Conservation (phyloP, 1,140 invertebrate genomes). For the Saccostrea echinata region DNA sequence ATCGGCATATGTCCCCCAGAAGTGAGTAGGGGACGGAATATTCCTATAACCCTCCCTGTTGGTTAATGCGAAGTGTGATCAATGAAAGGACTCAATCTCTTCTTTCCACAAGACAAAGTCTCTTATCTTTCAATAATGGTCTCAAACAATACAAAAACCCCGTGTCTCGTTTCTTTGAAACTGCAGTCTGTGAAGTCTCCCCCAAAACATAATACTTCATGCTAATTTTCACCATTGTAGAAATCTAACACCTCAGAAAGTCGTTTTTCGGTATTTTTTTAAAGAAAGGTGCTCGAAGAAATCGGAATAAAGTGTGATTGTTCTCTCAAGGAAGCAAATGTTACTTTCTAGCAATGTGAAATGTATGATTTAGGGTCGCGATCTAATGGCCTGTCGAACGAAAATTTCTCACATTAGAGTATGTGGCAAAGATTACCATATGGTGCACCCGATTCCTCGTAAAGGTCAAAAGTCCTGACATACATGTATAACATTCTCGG, state of each 20-base stretch:
- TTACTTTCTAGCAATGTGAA: background rate
- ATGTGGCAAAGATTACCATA: background rate
- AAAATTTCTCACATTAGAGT: conserved; percentile 3
- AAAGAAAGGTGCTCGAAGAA: background rate
- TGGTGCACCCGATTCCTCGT: background rate
- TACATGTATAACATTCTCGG: background rate
- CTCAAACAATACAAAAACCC: background rate
- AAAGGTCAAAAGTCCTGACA: background rate
- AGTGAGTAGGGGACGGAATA: background rate
- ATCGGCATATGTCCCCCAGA: conserved; percentile 22
- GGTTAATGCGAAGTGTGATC: background rate
- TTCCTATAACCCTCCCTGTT: background rate
- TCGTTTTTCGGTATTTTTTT: background rate
- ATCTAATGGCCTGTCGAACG: background rate
- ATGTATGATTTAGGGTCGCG: background rate
- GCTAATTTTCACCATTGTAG: background rate
- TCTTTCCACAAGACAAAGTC: background rate
- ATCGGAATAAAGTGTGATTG: background rate
- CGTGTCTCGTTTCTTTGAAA: background rate
- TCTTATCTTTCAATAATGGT: background rate
- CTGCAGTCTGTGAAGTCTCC: background rate
- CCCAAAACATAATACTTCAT: background rate
- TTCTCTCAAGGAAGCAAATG: background rate
- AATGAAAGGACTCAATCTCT: background rate
- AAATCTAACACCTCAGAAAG: background rate